Percentiles rank a stretch among this genome's conserved stretches.
phyloP scores from a whole-genome alignment of 2,888 invertebrate species.

The Meganola albula region DNA sequence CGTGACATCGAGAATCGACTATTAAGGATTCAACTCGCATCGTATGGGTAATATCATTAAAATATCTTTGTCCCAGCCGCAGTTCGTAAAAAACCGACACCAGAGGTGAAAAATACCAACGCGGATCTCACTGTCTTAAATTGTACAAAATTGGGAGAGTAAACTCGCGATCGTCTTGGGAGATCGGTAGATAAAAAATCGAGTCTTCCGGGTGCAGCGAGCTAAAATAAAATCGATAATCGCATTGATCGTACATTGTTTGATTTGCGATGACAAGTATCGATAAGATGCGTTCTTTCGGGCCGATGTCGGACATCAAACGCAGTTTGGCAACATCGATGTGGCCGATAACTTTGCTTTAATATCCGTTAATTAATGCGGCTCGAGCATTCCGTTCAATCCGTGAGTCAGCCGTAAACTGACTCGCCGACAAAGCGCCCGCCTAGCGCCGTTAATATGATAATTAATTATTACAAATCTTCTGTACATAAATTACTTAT shows the following conservation, averaged over 20 bases:
- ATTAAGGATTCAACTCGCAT: conserved; percentile 74
- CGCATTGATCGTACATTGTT: conserved; percentile 72
- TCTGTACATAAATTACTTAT: conserved; percentile 59
- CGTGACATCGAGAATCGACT: conserved; percentile 52
- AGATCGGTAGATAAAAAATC: conserved; percentile 32
- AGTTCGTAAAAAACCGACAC: conserved; percentile 64
- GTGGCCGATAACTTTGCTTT: conserved; percentile 74
- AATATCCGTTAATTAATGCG: conserved; percentile 77
- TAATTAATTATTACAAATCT: conserved; percentile 75
- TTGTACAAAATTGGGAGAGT: conserved; percentile 48
- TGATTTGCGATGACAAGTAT: conserved; percentile 67
- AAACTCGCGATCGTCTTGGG: conserved; percentile 39
- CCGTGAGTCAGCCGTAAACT: conserved; percentile 67
- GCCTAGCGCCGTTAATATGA: conserved; percentile 71
- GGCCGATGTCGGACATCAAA: conserved; percentile 48
- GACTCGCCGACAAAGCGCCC: conserved; percentile 68
- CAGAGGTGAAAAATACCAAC: conserved; percentile 70
- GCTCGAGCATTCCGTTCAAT: conserved; percentile 69
- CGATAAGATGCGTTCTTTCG: conserved; percentile 61
- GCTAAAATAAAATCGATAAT: conserved; percentile 45
- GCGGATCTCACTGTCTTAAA: conserved; percentile 50
- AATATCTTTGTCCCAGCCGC: conserved; percentile 73
- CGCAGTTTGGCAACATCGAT: conserved; percentile 74
- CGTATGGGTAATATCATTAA: conserved; percentile 74
- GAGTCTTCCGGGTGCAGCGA: conserved; percentile 34